Evolutionary conservation across 2,113 vertebrate species (phyloP).

Genomic region (Suncus etruscus): DNA sequence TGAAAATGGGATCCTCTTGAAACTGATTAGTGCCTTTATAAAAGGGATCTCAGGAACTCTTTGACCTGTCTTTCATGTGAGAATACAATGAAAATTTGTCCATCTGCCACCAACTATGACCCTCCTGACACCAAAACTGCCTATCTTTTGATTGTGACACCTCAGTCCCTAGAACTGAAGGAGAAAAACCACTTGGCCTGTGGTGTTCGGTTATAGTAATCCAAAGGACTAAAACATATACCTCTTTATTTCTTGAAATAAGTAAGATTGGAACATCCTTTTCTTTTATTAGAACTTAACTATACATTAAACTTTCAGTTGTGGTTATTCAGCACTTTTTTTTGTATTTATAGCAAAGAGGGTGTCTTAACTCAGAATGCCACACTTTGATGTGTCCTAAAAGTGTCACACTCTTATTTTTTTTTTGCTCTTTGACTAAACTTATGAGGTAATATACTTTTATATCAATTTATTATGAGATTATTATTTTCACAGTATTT

Average conservation of each 20-base stretch:
- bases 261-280: neutral
- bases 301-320: neutral
- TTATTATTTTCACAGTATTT: neutral
- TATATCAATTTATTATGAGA: no score
- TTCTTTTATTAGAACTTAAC: neutral
- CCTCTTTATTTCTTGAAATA: slow-evolving; percentile 2
- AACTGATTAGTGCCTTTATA: neutral
- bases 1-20: neutral
- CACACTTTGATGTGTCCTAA: neutral
- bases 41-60: neutral
- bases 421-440: neutral
- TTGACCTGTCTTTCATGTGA: neutral
- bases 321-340: neutral
- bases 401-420: neutral
- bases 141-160: neutral
- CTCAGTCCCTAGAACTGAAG: neutral
- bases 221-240: neutral
- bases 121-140: neutral
- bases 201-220: neutral
- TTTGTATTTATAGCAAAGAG: neutral
- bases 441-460: no score
- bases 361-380: neutral
- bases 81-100: neutral
- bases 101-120: neutral
- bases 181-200: neutral